Percentiles rank a stretch among this genome's conserved stretches.
phyloP scores from a whole-genome alignment of 2,113 vertebrate species.

The Pterocles gutturalis region DNA sequence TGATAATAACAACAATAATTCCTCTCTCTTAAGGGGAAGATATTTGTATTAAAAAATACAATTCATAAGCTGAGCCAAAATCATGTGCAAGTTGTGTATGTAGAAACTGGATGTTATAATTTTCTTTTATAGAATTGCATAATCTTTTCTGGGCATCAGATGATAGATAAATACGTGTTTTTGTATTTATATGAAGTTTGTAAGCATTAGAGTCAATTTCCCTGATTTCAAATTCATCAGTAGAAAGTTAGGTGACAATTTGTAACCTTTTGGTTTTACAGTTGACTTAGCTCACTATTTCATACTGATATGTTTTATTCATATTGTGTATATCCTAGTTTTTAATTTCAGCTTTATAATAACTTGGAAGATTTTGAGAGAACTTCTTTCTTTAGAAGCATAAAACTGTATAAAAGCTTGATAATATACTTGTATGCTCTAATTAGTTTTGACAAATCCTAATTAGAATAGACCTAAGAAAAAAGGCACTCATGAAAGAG shows the following conservation, averaged over 20 bases:
- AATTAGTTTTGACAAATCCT: constrained; percentile 54
- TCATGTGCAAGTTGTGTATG: accelerated
- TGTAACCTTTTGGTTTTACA: neutral
- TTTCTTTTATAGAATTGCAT: neutral
- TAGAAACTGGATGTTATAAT: neutral
- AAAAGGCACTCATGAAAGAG: neutral
- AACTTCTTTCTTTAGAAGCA: constrained; percentile 40
- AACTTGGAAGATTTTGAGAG: neutral
- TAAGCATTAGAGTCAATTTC: neutral
- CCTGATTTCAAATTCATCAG: neutral
- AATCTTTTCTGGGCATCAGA: neutral
- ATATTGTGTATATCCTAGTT: neutral
- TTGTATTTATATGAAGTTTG: neutral
- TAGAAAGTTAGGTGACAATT: neutral
- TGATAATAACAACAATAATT: neutral
- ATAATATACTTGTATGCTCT: constrained; percentile 41
- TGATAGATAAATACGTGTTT: neutral
- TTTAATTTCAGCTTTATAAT: constrained; percentile 20
- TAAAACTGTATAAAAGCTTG: neutral
- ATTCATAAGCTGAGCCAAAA: neutral
- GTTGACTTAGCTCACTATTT: constrained; percentile 13
- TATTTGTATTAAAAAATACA: neutral
- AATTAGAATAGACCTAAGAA: constrained; percentile 35
- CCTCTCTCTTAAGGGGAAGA: neutral
- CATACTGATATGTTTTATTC: neutral